Conservation (phyloP, 2,797 vertebrate species). For the Enteromius radiatus region DNA sequence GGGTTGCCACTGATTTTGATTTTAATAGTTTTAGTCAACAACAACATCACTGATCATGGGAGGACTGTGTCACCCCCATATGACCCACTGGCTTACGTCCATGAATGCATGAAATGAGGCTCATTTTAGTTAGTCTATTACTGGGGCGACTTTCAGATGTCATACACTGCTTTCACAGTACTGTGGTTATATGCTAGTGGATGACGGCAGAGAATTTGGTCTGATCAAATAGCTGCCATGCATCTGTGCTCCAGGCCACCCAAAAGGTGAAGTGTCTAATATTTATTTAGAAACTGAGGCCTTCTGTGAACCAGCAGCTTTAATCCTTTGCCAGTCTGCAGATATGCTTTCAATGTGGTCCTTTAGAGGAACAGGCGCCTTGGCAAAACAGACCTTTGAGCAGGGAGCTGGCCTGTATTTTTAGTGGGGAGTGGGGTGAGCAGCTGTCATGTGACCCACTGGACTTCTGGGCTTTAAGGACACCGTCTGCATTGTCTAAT, state of each 20-base stretch:
- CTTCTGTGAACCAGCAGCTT: slow-evolving; percentile 68
- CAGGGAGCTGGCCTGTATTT: slow-evolving; percentile 70
- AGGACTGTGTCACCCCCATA: slow-evolving; percentile 24
- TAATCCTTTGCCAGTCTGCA: slow-evolving; percentile 78
- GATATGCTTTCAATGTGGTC: slow-evolving; percentile 76
- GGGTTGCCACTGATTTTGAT: neutral
- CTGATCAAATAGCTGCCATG: slow-evolving; percentile 68
- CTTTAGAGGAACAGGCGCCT: slow-evolving; percentile 75
- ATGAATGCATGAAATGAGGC: slow-evolving; percentile 39
- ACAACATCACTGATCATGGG: slow-evolving; percentile 20
- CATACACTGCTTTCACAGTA: slow-evolving; percentile 67
- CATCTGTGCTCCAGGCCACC: slow-evolving; percentile 67
- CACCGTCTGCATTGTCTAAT: slow-evolving; percentile 76
- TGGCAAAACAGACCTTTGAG: slow-evolving; percentile 73
- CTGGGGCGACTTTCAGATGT: slow-evolving; percentile 57
- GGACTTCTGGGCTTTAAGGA: slow-evolving; percentile 73
- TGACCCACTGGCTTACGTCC: slow-evolving; percentile 40
- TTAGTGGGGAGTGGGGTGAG: slow-evolving; percentile 69
- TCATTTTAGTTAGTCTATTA: slow-evolving; percentile 48
- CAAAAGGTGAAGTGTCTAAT: slow-evolving; percentile 74
- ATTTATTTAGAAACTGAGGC: slow-evolving; percentile 79
- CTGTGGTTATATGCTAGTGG: slow-evolving; percentile 50
- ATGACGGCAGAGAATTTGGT: slow-evolving; percentile 37
- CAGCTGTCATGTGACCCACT: slow-evolving; percentile 80
- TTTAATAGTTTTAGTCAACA: slow-evolving; percentile 1